Base-by-base conservation (phyloP, 2,797 vertebrate genomes). In the Danionella dracula region DNA sequence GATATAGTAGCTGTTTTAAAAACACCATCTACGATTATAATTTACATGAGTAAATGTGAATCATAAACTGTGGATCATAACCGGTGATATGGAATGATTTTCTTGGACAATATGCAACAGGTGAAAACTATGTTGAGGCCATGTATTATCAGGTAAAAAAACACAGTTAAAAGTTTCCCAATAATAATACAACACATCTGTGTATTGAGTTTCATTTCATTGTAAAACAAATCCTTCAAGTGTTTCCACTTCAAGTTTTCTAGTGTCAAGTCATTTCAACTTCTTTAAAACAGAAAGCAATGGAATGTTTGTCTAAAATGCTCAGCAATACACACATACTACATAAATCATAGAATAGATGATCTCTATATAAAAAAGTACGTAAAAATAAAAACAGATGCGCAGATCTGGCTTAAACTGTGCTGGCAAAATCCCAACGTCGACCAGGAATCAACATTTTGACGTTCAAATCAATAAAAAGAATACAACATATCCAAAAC, bases 11-110 rank as follows among this genome's bases (percentile, higher is more conserved):
- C 93, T 94, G 93, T 92, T 94, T 96, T 94, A 92, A 60, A 55
- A 23, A 96, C 96, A 98, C 92, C 96, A 96, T 93, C 94, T 91
- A 27, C 92, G 95, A 96, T 98, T 98, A 98, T 94, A 98, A 96
- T 95, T 75, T 78, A 96, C 92, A 93, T 92, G 91, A 94, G 94
- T 84, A 90, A 87, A 89, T 85, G 83, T 82, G 73, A 68, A 87
- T 88, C 85, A 92, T 93, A 56, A 88, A 64, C 81, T 90, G 93
- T 93, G 73, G 65, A 87, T 88, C 85, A 92, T 93, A 56, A 88
- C 53, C 81, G 90, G 93, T 93, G 93, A 95, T 85, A 93, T 95
- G 95, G 96, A 98, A 98, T 97, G 94, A 96, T 93, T 89, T 84
- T 87, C 29, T 48, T 65, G 40, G 49, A 34, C 15, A 4, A 27